Evolutionary conservation across 2,797 vertebrate genomes (phyloP).

Genomic region (Gymnothorax javanicus): DNA sequence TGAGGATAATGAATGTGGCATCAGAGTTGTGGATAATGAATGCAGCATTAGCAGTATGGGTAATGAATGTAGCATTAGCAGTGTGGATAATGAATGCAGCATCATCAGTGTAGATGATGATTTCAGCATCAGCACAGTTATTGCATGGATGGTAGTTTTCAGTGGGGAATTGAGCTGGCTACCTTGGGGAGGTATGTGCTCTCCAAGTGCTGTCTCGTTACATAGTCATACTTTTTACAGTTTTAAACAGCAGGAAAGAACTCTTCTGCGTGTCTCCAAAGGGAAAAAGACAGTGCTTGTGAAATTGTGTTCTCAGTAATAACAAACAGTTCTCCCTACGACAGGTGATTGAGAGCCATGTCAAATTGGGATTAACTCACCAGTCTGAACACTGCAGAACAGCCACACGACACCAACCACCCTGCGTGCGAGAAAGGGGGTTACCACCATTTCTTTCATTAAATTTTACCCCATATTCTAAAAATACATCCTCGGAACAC

Average conservation of each 20-base stretch:
- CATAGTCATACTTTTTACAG: background rate
- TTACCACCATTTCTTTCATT: background rate
- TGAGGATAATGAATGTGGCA: too few species aligned
- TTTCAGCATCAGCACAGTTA: too few species aligned
- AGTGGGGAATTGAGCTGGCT: too few species aligned
- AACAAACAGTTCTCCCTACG: background rate
- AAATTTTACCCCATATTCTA: too few species aligned
- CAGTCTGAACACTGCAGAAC: background rate
- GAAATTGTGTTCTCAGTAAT: background rate
- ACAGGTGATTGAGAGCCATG: background rate
- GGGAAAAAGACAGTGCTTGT: background rate
- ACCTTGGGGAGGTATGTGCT: background rate
- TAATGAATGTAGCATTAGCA: too few species aligned
- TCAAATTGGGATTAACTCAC: background rate
- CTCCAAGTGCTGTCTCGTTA: background rate
- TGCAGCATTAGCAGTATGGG: too few species aligned
- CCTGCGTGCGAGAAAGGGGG: background rate
- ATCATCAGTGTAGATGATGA: too few species aligned
- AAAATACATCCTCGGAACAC: too few species aligned
- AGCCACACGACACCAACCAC: background rate
- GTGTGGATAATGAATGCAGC: too few species aligned
- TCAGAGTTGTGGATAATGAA: too few species aligned
- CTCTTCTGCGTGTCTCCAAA: background rate
- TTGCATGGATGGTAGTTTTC: too few species aligned
- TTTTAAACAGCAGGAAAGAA: background rate